Percentiles rank a stretch among this genome's conserved stretches.
Evolutionary conservation across 2,888 invertebrate species (phyloP).

Genomic region (Drosophila cracens): DNA sequence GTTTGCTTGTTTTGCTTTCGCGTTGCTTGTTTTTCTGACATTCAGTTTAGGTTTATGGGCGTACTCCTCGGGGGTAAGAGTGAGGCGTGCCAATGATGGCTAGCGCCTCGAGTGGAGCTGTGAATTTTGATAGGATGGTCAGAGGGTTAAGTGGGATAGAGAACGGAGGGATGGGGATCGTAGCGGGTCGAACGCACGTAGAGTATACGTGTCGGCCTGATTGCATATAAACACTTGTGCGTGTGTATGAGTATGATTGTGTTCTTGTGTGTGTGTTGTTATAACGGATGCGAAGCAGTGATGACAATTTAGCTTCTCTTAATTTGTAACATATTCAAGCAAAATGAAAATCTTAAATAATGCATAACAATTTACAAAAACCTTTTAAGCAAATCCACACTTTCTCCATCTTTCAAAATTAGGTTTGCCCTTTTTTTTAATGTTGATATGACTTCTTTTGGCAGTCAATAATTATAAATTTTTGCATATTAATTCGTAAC

Average conservation of each 20-base stretch:
- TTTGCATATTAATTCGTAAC: neutral
- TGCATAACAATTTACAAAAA: neutral
- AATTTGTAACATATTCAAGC: neutral
- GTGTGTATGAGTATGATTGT: slow-evolving; percentile 17
- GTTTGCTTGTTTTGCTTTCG: slow-evolving; percentile 44
- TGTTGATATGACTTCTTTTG: neutral
- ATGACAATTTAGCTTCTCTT: neutral
- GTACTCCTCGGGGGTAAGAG: slow-evolving; percentile 17
- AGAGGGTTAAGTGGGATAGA: neutral
- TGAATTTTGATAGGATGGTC: neutral
- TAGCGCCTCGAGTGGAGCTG: slow-evolving; percentile 25
- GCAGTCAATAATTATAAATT: neutral
- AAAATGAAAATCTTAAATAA: neutral
- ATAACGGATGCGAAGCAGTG: slow-evolving; percentile 3
- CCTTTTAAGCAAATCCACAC: neutral
- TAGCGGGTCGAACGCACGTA: slow-evolving; percentile 58
- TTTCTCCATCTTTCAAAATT: neutral
- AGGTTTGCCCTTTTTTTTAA: neutral
- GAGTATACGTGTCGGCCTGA: slow-evolving; percentile 75
- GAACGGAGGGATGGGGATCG: slow-evolving; percentile 3
- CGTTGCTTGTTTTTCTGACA: slow-evolving; percentile 49
- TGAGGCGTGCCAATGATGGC: slow-evolving; percentile 58
- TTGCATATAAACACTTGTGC: slow-evolving; percentile 71
- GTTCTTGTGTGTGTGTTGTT: slow-evolving; percentile 28
- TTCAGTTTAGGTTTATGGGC: slow-evolving; percentile 50